Evolutionary conservation across 2,113 vertebrate species (phyloP), one percentile per base, ranked within the genome.

Genomic region (Campylomormyrus numenius): DNA sequence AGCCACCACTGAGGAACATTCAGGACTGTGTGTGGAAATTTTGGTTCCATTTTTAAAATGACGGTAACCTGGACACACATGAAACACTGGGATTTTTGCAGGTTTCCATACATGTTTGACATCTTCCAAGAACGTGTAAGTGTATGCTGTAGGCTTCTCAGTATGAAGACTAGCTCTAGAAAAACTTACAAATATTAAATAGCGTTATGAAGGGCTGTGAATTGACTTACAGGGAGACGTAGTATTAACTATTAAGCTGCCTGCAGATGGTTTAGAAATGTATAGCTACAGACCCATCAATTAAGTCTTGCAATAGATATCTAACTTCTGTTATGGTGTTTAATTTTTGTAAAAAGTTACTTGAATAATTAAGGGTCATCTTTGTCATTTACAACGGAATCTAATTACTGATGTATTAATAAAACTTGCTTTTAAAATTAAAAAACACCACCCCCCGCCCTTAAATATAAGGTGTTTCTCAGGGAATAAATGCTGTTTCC

Each of bases 401-500:
- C 62, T 42, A n/a, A 31, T 70, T 80, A 6, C 13, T 80, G 5
- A 39, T 77, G 74, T 80, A 39, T 42, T 42, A 74, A 31, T 35
- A 77, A 77, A 80, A 70, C 10, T 42, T 80, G 35, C 74, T 80
- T 80, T 80, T 80, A 17, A 80, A 19, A 80, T 19, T 80, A 77
- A 70, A 70, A 17, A 80, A 80, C 2, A 42, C 31, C 13, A 42
- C 1, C 39, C 13, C 13, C 15, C 2, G 31, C 27, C 39, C 74
- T 80, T 80, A 19, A n/a, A 39, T 56, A 17, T 35, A 50, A 85
- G 35, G 39, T 85, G 89, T n/a, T 84, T 89, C 89, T 89, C 89
- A 89, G 89, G 89, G 80, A 89, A 62, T 49, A 53, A 9, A 31
- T 48, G 2, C 13, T 88, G 19, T 46, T 88, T 88, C 45, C 31